Conservation (phyloP, 2,888 invertebrate genomes). For the Polydrusus pterygomalis region DNA sequence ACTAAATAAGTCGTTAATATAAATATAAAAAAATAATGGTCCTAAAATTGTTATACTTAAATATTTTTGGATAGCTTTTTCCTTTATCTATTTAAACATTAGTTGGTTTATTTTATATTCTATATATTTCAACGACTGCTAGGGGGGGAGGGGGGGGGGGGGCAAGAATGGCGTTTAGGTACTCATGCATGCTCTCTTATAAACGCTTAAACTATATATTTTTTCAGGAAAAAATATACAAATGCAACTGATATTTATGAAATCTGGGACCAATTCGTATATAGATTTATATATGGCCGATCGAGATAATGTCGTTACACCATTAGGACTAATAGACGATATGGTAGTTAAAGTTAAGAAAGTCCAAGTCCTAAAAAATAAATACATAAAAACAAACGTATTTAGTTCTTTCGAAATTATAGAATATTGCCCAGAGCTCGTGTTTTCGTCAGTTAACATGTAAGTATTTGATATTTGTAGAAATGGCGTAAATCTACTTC, state of each 20-base stretch:
- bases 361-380: conserved; percentile 34
- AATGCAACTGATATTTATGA: conserved; percentile 1
- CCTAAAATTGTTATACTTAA: no score
- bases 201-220: no score
- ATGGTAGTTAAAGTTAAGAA: conserved; percentile 36
- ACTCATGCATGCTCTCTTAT: no score
- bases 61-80: no score
- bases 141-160: no score
- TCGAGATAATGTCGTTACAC: conserved; percentile 35
- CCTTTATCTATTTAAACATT: no score
- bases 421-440: conserved; percentile 19
- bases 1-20: no score
- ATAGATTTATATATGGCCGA: conserved; percentile 37
- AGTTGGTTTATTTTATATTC: no score
- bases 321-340: conserved; percentile 32
- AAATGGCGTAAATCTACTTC: no score
- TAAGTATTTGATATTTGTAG: conserved; percentile 22
- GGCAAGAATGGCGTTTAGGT: no score
- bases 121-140: no score
- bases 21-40: no score
- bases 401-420: conserved; percentile 44
- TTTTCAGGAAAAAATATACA: conserved; percentile 23
- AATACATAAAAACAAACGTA: conserved; percentile 33
- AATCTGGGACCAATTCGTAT: background rate
- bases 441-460: conserved; percentile 37